Evolutionary conservation across 2,797 vertebrate species (phyloP).

Genomic region (Lemur catta): DNA sequence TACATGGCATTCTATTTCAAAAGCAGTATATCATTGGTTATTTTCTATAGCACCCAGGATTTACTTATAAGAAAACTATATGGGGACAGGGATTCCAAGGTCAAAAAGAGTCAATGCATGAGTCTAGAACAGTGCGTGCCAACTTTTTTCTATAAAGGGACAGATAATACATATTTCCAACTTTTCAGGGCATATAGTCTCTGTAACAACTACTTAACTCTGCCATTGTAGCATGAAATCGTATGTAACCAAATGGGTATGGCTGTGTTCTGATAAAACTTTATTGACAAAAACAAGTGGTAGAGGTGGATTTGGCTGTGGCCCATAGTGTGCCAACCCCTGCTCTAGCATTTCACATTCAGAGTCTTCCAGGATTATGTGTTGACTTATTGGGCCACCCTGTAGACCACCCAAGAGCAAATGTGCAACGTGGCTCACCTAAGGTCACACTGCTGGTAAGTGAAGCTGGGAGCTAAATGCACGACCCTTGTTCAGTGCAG

Average conservation of each 20-base stretch:
- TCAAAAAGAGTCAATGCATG: neutral
- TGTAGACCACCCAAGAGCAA: neutral
- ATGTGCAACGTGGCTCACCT: neutral
- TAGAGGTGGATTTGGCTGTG: neutral
- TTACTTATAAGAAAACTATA: neutral
- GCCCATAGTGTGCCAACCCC: neutral
- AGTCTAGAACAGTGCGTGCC: neutral
- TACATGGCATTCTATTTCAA: neutral
- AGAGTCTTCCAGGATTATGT: neutral
- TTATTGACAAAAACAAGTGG: neutral
- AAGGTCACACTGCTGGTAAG: neutral
- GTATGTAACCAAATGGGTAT: neutral
- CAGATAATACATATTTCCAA: neutral
- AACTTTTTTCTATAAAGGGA: neutral
- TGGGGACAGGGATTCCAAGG: neutral
- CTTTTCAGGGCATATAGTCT: neutral
- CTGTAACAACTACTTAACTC: neutral
- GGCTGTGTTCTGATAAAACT: neutral
- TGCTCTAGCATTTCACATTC: neutral
- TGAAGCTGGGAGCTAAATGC: neutral
- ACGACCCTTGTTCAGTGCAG: neutral
- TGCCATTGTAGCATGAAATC: neutral
- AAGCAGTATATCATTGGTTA: neutral
- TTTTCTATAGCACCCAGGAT: neutral
- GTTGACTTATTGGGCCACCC: neutral